Percentiles rank a stretch among this genome's conserved stretches.
Conservation (phyloP, 2,888 invertebrate species). For the Polyploca ridens region DNA sequence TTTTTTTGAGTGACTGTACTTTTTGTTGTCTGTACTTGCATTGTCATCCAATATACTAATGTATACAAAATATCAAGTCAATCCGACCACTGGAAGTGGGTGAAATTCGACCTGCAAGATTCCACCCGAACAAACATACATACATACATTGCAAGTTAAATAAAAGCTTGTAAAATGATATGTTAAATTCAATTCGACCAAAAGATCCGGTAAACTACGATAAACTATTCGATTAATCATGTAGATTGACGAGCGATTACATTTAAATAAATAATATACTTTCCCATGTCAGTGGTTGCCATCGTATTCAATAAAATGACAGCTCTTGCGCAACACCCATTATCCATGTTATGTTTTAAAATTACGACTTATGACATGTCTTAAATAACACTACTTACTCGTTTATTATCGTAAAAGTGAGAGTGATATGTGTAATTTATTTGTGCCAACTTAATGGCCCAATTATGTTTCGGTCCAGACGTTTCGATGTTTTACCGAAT, state of each 20-base stretch:
- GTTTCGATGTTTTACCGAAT: not conserved
- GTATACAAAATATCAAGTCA: too few species aligned
- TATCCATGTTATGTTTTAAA: conserved; percentile 5
- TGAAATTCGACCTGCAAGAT: too few species aligned
- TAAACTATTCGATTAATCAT: conserved; percentile 5
- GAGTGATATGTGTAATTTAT: not conserved
- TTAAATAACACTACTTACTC: conserved; percentile 3
- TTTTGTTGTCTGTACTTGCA: too few species aligned
- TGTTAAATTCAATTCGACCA: not conserved
- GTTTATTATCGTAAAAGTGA: conserved; percentile 5
- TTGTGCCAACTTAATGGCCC: not conserved
- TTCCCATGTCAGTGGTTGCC: conserved; percentile 2
- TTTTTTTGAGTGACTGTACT: too few species aligned
- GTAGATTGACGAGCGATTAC: conserved; percentile 4
- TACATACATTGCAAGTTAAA: too few species aligned
- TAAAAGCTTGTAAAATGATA: not conserved
- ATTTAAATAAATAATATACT: conserved; percentile 7
- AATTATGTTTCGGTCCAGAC: not conserved
- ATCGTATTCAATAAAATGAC: conserved; percentile 3
- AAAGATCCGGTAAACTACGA: conserved; percentile 1
- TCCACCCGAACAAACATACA: too few species aligned
- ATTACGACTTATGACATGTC: conserved; percentile 6
- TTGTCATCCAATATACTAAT: too few species aligned
- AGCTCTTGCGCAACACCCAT: conserved; percentile 3
- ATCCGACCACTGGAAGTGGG: too few species aligned